A percentile compares a stretch with the other conserved stretches of the same genome.
Conservation (phyloP, 2,888 invertebrate species). For the Tipula unca region DNA sequence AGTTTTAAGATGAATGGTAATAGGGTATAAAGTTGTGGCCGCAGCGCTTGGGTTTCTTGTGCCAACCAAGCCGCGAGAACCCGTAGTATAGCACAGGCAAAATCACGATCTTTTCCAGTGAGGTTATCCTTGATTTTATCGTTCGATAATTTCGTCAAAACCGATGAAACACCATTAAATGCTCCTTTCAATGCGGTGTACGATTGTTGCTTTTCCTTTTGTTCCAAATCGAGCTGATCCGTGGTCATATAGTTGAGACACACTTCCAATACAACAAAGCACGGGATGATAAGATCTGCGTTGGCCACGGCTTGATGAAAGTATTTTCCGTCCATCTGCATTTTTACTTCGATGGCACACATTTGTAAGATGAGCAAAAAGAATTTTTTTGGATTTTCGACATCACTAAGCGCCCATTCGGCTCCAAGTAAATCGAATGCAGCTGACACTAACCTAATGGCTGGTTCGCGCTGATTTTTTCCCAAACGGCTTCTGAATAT, state of each 20-base stretch:
- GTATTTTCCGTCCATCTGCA: slow-evolving; percentile 84
- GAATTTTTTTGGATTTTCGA: slow-evolving; percentile 67
- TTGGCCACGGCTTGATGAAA: slow-evolving; percentile 69
- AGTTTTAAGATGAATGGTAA: slow-evolving; percentile 73
- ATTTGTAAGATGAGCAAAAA: slow-evolving; percentile 78
- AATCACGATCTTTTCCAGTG: slow-evolving; percentile 61
- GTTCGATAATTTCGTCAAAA: slow-evolving; percentile 62
- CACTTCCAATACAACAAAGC: slow-evolving; percentile 72
- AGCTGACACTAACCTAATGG: slow-evolving; percentile 71
- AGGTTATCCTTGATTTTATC: slow-evolving; percentile 64
- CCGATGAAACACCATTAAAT: slow-evolving; percentile 69
- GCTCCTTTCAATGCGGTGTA: slow-evolving; percentile 86
- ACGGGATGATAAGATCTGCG: slow-evolving; percentile 70
- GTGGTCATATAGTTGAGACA: slow-evolving; percentile 71
- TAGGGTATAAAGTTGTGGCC: slow-evolving; percentile 69
- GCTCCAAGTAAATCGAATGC: slow-evolving; percentile 74
- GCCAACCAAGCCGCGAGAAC: slow-evolving; percentile 84
- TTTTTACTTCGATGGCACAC: slow-evolving; percentile 85
- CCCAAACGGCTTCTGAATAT: slow-evolving; percentile 80
- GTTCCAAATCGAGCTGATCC: slow-evolving; percentile 75
- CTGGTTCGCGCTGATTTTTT: slow-evolving; percentile 81
- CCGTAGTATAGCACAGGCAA: slow-evolving; percentile 76
- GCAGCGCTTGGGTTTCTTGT: slow-evolving; percentile 82
- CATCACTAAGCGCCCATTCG: slow-evolving; percentile 74
- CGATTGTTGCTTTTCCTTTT: slow-evolving; percentile 83